Evolutionary conservation across 2,797 vertebrate species (phyloP), one percentile per base, ranked within the genome.

Genomic region (Cynodonichthys magdalenae): DNA sequence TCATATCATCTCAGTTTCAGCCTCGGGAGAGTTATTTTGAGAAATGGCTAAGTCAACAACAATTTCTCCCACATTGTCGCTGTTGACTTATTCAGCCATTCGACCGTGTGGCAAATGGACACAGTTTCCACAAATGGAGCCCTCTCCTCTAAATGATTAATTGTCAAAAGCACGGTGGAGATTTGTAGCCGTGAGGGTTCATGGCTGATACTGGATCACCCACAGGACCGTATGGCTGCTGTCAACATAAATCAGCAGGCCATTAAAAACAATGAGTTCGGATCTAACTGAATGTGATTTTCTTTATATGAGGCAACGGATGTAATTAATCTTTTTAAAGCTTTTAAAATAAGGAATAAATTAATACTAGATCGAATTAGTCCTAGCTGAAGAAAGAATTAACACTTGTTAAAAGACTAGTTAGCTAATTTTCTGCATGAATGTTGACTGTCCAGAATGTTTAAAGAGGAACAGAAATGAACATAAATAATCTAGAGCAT

Each of bases 1-100:
- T 80, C 84, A 86, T 79, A 91, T 91, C 75, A 55, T 92, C 88
- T 91, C 90, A 52, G 27, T 91, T 90, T 92, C 87, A 91, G 83
- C 83, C 87, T 77, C 74, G 64, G 82, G 87, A 86, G 83, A 81
- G 83, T 78, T 90, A 87, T 89, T 89, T 88, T 86, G 86, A 92
- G 87, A 82, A 87, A 89, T 79, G 78, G 81, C 75, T 58, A 61
- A 66, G 72, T 85, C 55, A 62, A 83, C 72, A 88, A 89, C 81
- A 82, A 86, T 89, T 85, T 89, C 58, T 63, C 71, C 70, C 71
- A 65, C 74, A 60, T 82, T 85, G 84, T 84, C 83, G 82, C 77
- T 89, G 90, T 91, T 91, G 89, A 92, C 91, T 90, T 90, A 83
- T 91, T 92, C 83, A 91, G 82, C 80, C 90, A 90, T 92, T 90